Conservation (phyloP, 2,113 vertebrate genomes). For the Ariopsis seemanni region DNA sequence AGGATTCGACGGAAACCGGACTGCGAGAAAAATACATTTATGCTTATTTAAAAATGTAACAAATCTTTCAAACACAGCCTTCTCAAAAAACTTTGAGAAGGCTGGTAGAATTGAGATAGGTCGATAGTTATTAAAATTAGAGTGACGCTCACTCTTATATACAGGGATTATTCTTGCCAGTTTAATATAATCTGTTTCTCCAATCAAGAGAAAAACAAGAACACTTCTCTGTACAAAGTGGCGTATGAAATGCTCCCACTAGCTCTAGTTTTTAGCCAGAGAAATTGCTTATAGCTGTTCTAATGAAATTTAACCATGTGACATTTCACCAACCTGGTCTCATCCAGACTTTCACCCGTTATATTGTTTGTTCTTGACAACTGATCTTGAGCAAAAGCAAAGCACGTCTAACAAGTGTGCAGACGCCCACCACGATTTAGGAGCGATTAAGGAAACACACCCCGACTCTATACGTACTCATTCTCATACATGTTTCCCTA, state of each 20-base stretch:
- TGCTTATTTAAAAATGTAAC: no score
- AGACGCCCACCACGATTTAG: background rate
- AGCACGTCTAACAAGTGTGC: conserved; percentile 25
- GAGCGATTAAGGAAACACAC: background rate
- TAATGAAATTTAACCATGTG: background rate
- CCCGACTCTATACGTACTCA: background rate
- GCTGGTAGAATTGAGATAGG: no score
- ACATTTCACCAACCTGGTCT: background rate
- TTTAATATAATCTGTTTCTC: no score
- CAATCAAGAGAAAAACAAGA: no score
- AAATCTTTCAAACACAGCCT: no score
- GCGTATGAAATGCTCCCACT: background rate
- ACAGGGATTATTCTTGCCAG: no score
- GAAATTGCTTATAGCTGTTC: background rate
- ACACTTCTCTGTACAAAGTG: no score
- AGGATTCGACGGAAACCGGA: no score
- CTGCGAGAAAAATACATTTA: no score
- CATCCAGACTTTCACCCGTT: background rate
- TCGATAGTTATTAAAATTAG: no score
- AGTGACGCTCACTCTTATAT: no score
- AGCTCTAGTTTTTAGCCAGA: background rate
- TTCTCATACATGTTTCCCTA: conserved; percentile 47
- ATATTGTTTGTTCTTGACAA: background rate
- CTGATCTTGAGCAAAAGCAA: background rate
- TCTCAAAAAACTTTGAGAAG: no score